Base-by-base conservation (phyloP, 2,888 invertebrate species). In the Amiota communis region DNA sequence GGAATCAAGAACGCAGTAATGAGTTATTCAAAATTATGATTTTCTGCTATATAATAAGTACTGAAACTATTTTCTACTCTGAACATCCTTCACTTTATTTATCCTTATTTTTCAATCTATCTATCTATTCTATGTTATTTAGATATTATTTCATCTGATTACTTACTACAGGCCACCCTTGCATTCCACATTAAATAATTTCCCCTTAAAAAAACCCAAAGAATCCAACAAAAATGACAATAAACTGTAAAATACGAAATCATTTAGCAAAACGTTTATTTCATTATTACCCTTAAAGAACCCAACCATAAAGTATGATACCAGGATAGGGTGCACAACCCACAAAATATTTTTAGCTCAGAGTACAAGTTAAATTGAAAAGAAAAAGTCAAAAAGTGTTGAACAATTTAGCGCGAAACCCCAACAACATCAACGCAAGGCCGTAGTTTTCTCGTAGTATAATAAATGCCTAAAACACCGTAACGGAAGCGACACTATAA, bases 241-340 rank as follows among this genome's bases (percentile, higher is more conserved):
- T 48, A 71, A 65, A 65, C 23, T 72, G 75, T 51, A 47, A 81
- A 84, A 85, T 85, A 84, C 86, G 82, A 78, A 83, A 83, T 83
- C 86, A 86, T 87, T 87, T 87, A 87, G 87, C 86, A 77, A 83
- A 87, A 86, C 87, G 83, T 81, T 87, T 87, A 87, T 86, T 85
- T 86, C 86, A 87, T 87, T 87, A 87, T 87, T 86, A 86, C 86
- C 78, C 79, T 75, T 78, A 69, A 76, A 3, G 65, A 74, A 36
- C 70, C 57, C 61, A 67, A 13, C 8, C 64, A 65, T 15, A 15
- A 23, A 47, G 49, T 49, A 13, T 17, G 20, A 15, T 11, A 20
- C 20, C 4, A 20, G 36, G 8, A 36, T 36, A 36, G 67, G 53
- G 65, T 48, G 75, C 79, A 71, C 36, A 69, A 51, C 72, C 71